A percentile compares a stretch with the other conserved stretches of the same genome.
These are phyloP conservation scores for Pachyrhynchus sulphureomaculatus DNA, from an alignment of 1,140 invertebrate species.

Conservation along the genomic window DNA sequence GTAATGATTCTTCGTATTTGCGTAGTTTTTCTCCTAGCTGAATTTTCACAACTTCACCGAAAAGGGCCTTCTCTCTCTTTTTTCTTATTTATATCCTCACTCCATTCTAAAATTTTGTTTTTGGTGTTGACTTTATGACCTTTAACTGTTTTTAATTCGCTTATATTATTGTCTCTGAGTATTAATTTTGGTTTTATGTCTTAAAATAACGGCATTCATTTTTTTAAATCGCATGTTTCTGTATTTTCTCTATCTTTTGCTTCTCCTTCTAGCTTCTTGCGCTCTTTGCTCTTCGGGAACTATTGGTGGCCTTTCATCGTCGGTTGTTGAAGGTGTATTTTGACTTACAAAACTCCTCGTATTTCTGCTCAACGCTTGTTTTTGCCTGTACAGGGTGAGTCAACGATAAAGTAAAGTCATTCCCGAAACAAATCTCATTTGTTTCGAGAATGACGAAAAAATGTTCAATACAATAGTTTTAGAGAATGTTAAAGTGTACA, in stretches of 20 bases:
- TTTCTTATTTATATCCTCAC: not conserved
- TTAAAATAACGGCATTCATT: not conserved
- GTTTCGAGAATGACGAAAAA: no score
- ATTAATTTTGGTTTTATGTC: slow-evolving; percentile 31
- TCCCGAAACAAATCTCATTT: no score
- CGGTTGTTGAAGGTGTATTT: no score
- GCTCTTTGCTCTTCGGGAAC: slow-evolving; percentile 31
- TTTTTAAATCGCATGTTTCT: slow-evolving; percentile 33
- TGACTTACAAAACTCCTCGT: no score
- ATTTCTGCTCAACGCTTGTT: no score
- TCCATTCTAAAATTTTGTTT: slow-evolving; percentile 28
- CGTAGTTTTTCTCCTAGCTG: slow-evolving; percentile 35
- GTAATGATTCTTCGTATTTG: slow-evolving; percentile 26
- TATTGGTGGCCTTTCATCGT: no score
- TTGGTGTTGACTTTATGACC: slow-evolving; percentile 28
- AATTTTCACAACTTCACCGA: slow-evolving; percentile 36
- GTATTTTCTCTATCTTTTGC: slow-evolving; percentile 27
- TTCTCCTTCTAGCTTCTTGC: slow-evolving; percentile 33
- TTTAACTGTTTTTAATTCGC: slow-evolving; percentile 31
- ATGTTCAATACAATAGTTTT: no score
- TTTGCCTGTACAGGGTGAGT: no score
- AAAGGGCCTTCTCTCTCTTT: slow-evolving; percentile 32
- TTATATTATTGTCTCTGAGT: slow-evolving; percentile 38
- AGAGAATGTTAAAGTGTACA: no score
- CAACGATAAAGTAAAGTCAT: no score